phyloP scores from a whole-genome alignment of 23 tunicate species.

The Trididemnum miniatum region DNA sequence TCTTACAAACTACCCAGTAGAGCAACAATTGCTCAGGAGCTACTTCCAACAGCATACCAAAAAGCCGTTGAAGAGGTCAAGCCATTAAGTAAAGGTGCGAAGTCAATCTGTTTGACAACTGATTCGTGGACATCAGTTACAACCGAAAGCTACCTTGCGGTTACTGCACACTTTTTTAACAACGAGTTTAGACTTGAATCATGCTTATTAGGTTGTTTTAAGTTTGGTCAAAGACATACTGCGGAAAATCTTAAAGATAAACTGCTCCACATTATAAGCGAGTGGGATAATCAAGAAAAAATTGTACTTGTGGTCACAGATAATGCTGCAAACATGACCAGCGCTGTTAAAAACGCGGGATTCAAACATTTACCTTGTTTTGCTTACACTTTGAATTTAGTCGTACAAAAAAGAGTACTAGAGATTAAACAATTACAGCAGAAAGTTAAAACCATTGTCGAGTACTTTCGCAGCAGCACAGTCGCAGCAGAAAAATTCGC shows the following conservation, averaged over 20 bases:
- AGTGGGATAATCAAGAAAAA: not conserved
- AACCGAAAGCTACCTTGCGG: constrained; percentile 10
- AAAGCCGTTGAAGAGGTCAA: no score
- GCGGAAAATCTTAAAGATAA: not conserved
- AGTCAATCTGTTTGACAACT: not conserved
- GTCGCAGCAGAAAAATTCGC: constrained; percentile 12
- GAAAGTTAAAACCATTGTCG: not conserved
- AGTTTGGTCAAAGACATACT: not conserved
- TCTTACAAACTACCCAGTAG: no score
- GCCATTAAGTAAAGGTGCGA: no score
- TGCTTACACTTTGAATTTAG: constrained; percentile 13
- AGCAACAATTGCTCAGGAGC: no score
- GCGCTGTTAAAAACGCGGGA: not conserved
- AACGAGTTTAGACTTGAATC: not conserved
- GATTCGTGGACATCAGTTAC: not conserved
- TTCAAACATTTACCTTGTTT: constrained; percentile 6
- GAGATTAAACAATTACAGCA: not conserved
- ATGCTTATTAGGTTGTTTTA: not conserved
- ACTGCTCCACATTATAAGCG: not conserved
- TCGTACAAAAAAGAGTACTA: not conserved
- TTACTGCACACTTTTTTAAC: no score
- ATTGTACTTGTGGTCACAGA: not conserved
- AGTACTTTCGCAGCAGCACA: not conserved
- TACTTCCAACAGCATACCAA: no score
- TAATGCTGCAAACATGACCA: constrained; percentile 2